Conservation (phyloP, 1,140 invertebrate species). For the Anadara kagoshimensis region DNA sequence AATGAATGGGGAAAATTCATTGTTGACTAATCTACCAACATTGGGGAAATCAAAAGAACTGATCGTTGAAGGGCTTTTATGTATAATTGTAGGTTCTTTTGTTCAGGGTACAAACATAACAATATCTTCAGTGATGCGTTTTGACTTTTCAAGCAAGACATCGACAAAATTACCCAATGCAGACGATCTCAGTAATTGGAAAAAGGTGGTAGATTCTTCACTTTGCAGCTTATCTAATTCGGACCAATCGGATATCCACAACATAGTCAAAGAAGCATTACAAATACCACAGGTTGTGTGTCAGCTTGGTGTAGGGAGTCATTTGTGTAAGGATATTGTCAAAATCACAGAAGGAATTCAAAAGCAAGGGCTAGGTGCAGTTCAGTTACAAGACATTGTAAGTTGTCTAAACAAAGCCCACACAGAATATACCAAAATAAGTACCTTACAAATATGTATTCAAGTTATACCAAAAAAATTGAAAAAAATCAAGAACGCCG, state of each 20-base stretch:
- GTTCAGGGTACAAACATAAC: not conserved
- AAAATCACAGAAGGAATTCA: not conserved
- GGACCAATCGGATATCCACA: not conserved
- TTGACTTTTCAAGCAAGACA: not conserved
- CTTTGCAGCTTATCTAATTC: not conserved
- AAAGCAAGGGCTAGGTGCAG: not conserved
- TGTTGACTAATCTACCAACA: not conserved
- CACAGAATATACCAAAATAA: not conserved
- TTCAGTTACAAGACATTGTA: not conserved
- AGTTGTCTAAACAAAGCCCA: not conserved
- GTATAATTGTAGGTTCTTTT: not conserved
- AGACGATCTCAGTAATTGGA: not conserved
- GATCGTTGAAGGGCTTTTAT: slow-evolving; percentile 5
- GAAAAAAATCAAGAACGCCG: not conserved
- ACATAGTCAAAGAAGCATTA: not conserved
- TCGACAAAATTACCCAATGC: not conserved
- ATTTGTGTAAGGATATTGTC: slow-evolving; percentile 6
- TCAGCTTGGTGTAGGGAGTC: not conserved
- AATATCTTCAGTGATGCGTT: not conserved
- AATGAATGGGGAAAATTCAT: too few species aligned
- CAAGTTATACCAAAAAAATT: not conserved
- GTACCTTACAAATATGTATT: not conserved
- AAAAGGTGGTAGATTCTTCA: slow-evolving; percentile 9
- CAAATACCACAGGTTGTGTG: not conserved
- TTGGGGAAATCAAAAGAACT: not conserved